A percentile compares a stretch with the other conserved stretches of the same genome.
phyloP scores from a whole-genome alignment of 2,888 invertebrate species.

The Capitulum mitella region DNA sequence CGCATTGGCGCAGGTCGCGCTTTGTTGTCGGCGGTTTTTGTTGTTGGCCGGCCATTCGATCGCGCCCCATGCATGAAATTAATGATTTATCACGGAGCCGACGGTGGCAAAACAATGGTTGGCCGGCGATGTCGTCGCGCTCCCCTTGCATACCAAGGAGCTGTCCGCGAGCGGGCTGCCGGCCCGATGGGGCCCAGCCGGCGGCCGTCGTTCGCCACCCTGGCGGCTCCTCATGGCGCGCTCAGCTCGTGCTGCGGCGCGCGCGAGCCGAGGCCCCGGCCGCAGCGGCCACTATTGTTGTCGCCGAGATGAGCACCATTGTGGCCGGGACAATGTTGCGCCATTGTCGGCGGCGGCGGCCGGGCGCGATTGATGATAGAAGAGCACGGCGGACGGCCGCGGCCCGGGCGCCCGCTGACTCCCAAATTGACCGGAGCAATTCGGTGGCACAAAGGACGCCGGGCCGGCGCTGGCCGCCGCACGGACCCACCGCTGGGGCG shows the following conservation, averaged over 20 bases:
- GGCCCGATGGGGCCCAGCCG: background rate
- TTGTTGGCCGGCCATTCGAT: background rate
- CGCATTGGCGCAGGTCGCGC: background rate
- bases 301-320: background rate
- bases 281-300: background rate
- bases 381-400: background rate
- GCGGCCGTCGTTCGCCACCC: background rate
- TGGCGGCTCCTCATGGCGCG: too few relatives aligned
- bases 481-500: too few relatives aligned
- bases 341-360: background rate
- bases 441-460: constrained; percentile 9
- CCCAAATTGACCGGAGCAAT: background rate
- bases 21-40: constrained; percentile 7
- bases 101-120: background rate
- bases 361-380: background rate
- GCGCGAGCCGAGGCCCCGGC: background rate
- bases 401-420: background rate
- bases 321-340: background rate
- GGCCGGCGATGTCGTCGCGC: background rate
- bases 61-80: constrained; percentile 12
- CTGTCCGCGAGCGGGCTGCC: background rate
- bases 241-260: too few relatives aligned
- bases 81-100: constrained; percentile 2
- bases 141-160: background rate
- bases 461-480: background rate